These are phyloP conservation scores for Mustela lutreola DNA, from an alignment of 2,113 vertebrate genomes.

Conservation along the genomic window DNA sequence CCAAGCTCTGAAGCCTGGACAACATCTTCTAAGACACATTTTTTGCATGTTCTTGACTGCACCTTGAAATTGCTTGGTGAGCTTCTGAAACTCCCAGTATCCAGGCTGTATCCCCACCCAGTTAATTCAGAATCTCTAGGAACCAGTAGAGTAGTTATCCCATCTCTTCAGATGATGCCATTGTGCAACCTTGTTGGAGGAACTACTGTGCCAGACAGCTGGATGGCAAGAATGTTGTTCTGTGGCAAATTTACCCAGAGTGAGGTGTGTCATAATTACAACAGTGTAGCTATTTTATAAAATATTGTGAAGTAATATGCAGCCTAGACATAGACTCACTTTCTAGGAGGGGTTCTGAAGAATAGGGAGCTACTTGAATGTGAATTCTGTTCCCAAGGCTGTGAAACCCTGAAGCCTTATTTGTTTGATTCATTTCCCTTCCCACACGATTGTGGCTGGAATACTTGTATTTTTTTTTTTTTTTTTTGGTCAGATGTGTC, in stretches of 20 bases:
- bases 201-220: background rate
- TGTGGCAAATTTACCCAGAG: background rate
- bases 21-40: background rate
- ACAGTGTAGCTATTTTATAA: background rate
- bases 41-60: background rate
- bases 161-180: background rate
- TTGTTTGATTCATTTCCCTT: constrained; percentile 56
- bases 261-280: background rate
- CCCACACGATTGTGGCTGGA: constrained; percentile 1
- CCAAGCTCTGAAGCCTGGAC: background rate
- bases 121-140: constrained; percentile 5
- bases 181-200: background rate
- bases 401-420: background rate
- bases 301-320: background rate
- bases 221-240: background rate
- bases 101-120: background rate
- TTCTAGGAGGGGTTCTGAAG: constrained; percentile 46
- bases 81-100: background rate
- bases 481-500: constrained; percentile 24
- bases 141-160: background rate
- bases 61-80: background rate
- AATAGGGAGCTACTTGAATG: background rate
- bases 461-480: constrained; percentile 45
- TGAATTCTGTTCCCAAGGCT: constrained; percentile 16
- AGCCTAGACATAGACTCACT: constrained; percentile 52